phyloP scores from a whole-genome alignment of 2,888 invertebrate species.

The Ecliptopera silaceata region DNA sequence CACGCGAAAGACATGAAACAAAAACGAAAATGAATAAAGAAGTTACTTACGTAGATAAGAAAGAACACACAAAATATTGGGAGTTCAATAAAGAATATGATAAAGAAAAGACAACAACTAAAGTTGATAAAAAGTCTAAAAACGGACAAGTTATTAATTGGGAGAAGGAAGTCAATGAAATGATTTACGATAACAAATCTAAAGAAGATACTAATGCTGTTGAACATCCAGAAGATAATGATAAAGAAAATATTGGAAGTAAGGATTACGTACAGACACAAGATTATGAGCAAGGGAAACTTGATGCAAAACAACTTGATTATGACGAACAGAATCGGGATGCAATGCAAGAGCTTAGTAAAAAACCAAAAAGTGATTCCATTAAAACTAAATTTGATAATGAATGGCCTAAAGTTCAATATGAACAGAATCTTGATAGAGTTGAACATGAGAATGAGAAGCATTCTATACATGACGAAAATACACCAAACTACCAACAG shows the following conservation, averaged over 20 bases:
- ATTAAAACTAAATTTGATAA: not conserved
- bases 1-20: not conserved
- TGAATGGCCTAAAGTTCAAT: not conserved
- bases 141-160: conserved; percentile 6
- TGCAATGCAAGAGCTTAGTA: not conserved
- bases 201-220: not conserved
- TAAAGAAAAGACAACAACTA: not conserved
- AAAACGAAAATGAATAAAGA: not conserved
- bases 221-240: not conserved
- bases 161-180: conserved; percentile 2
- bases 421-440: not conserved
- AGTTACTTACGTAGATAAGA: conserved; percentile 10
- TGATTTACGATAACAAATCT: not conserved
- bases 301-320: not conserved
- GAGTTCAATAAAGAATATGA: not conserved
- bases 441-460: not conserved
- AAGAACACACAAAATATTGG: not conserved
- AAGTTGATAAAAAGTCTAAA: not conserved
- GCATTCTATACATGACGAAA: not conserved
- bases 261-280: not conserved
- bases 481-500: not conserved
- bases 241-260: not conserved
- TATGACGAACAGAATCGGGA: not conserved
- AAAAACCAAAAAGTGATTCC: not conserved
- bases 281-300: not conserved